Percentiles rank a stretch among this genome's conserved stretches.
Evolutionary conservation across 2,888 invertebrate genomes (phyloP).

Genomic region (Sinelater perroti): DNA sequence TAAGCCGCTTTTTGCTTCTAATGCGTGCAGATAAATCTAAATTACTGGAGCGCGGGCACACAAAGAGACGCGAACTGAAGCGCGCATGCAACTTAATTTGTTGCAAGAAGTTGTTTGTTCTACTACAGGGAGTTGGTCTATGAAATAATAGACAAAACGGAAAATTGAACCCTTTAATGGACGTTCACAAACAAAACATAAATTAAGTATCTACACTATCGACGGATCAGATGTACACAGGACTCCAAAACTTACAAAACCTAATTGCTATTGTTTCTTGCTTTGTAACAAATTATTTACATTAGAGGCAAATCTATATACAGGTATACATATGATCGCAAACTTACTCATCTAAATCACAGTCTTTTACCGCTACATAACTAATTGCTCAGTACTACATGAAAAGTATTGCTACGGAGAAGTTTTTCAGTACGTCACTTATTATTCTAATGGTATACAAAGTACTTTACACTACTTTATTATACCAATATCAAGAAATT

Average conservation of each 20-base stretch:
- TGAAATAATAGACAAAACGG: constrained; percentile 10
- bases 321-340: constrained; percentile 22
- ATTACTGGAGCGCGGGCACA: constrained; percentile 10
- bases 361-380: constrained; percentile 16
- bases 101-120: too few species aligned
- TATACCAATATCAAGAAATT: too few species aligned
- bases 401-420: constrained; percentile 15
- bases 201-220: constrained; percentile 25
- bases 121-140: too few species aligned
- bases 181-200: constrained; percentile 22
- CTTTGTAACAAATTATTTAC: constrained; percentile 27
- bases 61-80: constrained; percentile 14
- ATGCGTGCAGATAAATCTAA: constrained; percentile 23
- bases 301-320: constrained; percentile 24
- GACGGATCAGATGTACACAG: constrained; percentile 16
- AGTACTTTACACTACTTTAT: too few species aligned
- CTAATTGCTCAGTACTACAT: constrained; percentile 1
- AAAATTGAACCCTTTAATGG: constrained; percentile 17
- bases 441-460: too few species aligned
- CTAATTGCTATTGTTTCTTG: constrained; percentile 13
- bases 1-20: constrained; percentile 28
- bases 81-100: constrained; percentile 21
- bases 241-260: constrained; percentile 30
- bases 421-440: too few species aligned
- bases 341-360: constrained; percentile 25